phyloP scores from a whole-genome alignment of 2,113 vertebrate genomes.

The Myotis yumanensis region DNA sequence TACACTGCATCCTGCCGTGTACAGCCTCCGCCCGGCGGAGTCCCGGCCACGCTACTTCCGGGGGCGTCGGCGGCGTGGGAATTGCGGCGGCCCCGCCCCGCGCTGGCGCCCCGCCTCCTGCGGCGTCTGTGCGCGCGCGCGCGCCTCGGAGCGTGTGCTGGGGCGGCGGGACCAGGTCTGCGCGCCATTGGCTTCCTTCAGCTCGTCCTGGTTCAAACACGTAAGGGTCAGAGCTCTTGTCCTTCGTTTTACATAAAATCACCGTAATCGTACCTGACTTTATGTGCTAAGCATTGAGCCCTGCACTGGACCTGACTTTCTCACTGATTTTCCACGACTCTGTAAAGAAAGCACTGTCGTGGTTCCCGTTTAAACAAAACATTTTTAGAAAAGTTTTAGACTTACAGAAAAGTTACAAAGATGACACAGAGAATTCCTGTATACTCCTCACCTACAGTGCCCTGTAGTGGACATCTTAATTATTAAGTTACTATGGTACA shows the following conservation, averaged over 20 bases:
- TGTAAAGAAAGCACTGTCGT: neutral
- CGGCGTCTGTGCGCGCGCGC: neutral
- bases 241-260: neutral
- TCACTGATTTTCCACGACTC: neutral
- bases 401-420: neutral
- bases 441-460: neutral
- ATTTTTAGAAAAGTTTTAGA: neutral
- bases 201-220: neutral
- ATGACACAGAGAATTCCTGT: neutral
- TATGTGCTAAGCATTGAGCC: neutral
- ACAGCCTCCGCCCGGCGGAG: slow-evolving; percentile 15
- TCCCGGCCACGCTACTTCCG: slow-evolving; percentile 56
- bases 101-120: neutral
- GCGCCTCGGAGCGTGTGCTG: neutral
- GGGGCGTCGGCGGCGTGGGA: slow-evolving; percentile 44
- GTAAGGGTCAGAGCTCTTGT: fast-evolving
- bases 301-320: neutral
- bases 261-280: neutral
- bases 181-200: fast-evolving
- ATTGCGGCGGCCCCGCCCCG: neutral
- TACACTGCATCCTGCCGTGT: neutral
- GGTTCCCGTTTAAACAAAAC: neutral
- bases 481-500: neutral
- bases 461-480: neutral
- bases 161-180: fast-evolving